Conservation (phyloP, 2,797 vertebrate genomes). For the Rhinichthys osculus region DNA sequence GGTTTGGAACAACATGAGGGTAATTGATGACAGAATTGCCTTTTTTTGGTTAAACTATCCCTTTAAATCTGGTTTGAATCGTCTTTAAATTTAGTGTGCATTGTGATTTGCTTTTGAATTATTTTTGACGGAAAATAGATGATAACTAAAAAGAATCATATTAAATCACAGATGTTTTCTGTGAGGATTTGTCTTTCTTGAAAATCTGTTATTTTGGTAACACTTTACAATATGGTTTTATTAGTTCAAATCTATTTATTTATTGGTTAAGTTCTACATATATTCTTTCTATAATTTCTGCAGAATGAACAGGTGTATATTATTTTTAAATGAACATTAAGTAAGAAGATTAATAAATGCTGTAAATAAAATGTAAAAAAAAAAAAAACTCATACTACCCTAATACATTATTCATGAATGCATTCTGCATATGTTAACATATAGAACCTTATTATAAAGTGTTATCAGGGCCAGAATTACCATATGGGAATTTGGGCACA, state of each 20-base stretch:
- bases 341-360: not conserved
- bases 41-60: not conserved
- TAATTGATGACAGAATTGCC: not conserved
- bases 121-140: not conserved
- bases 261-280: not conserved
- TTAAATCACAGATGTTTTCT: not conserved
- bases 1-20: not conserved
- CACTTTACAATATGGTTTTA: not conserved
- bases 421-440: conserved; percentile 13
- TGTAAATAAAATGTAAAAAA: no score
- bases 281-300: not conserved
- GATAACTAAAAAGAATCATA: not conserved
- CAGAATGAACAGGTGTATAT: not conserved
- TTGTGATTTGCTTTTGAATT: not conserved
- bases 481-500: conserved; percentile 32
- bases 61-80: not conserved
- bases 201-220: not conserved
- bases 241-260: not conserved
- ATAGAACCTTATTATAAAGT: conserved; percentile 21
- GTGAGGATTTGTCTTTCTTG: not conserved
- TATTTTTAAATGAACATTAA: not conserved
- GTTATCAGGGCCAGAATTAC: conserved; percentile 15
- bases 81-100: not conserved
- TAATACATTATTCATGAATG: conserved; percentile 1
- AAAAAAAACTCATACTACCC: not conserved